A percentile compares a stretch with the other conserved stretches of the same genome.
Evolutionary conservation across 2,797 vertebrate genomes (phyloP).

Genomic region (Epinephelus awoara): DNA sequence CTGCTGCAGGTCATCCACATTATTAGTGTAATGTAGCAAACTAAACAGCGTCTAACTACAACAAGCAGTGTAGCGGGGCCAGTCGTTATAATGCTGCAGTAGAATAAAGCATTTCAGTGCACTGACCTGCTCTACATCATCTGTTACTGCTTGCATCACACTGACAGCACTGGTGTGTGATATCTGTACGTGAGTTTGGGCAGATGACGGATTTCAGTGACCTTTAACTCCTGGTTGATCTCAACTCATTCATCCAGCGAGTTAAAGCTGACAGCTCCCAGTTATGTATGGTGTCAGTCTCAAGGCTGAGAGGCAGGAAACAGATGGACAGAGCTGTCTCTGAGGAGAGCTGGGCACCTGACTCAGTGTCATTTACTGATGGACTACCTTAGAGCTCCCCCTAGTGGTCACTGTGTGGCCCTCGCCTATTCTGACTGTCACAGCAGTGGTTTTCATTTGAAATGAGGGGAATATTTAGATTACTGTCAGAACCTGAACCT

Average conservation of each 20-base stretch:
- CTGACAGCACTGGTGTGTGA: not conserved
- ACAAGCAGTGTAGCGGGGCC: too few relatives aligned
- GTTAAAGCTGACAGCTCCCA: constrained; percentile 40
- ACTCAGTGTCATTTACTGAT: not conserved
- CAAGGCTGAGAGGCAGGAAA: constrained; percentile 21
- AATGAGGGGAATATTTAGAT: too few relatives aligned
- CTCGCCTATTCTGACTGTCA: not conserved
- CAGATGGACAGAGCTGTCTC: constrained; percentile 42
- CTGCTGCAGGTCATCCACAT: constrained; percentile 23
- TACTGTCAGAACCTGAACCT: too few relatives aligned
- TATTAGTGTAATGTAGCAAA: constrained; percentile 43
- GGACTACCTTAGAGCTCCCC: constrained; percentile 37
- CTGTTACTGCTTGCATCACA: constrained; percentile 10
- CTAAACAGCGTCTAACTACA: constrained; percentile 11
- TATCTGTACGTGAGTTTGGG: not conserved
- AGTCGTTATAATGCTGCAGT: not conserved
- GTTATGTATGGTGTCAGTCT: constrained; percentile 34
- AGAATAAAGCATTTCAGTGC: constrained; percentile 1
- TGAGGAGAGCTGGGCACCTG: not conserved
- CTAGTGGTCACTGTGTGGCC: constrained; percentile 38
- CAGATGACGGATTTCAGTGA: constrained; percentile 41
- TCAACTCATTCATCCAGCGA: constrained; percentile 8
- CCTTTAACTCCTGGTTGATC: constrained; percentile 34
- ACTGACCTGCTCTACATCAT: not conserved
- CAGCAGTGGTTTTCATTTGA: not conserved